Conservation (phyloP, 1,140 invertebrate species). For the Papilio aristodemus region DNA sequence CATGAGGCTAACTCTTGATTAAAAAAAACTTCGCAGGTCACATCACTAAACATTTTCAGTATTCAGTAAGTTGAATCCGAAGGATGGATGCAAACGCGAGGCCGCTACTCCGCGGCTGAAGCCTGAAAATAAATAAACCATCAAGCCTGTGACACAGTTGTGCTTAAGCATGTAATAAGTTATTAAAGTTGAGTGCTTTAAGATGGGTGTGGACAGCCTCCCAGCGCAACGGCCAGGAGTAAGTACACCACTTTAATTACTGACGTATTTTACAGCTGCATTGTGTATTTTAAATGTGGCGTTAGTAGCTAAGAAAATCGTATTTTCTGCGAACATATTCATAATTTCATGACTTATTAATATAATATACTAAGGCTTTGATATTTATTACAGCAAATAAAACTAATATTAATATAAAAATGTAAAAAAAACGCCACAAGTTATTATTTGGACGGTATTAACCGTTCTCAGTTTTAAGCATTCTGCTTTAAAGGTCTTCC, state of each 20-base stretch:
- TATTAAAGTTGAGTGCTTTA: constrained; percentile 36
- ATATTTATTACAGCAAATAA: too few species aligned
- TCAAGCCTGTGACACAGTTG: constrained; percentile 37
- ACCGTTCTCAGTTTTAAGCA: too few species aligned
- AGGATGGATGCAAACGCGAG: constrained; percentile 53
- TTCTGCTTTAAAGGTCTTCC: too few species aligned
- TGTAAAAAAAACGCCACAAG: too few species aligned
- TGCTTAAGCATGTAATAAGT: constrained; percentile 45
- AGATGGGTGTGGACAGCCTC: constrained; percentile 66
- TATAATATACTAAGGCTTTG: too few species aligned
- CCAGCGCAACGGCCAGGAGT: constrained; percentile 51
- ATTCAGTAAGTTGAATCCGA: constrained; percentile 51
- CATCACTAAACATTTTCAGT: constrained; percentile 49
- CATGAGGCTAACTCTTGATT: too few species aligned
- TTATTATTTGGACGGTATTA: too few species aligned
- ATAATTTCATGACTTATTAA: background rate
- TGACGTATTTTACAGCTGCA: background rate
- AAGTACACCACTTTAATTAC: constrained; percentile 30
- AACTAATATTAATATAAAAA: too few species aligned
- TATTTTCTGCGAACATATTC: background rate
- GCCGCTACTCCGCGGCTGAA: constrained; percentile 51
- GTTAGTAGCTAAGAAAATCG: background rate
- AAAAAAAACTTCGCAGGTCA: constrained; percentile 19
- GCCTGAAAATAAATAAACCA: constrained; percentile 42
- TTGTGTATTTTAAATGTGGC: background rate